Base-by-base conservation (phyloP, 2,797 vertebrate genomes). In the Neopelma chrysocephalum region DNA sequence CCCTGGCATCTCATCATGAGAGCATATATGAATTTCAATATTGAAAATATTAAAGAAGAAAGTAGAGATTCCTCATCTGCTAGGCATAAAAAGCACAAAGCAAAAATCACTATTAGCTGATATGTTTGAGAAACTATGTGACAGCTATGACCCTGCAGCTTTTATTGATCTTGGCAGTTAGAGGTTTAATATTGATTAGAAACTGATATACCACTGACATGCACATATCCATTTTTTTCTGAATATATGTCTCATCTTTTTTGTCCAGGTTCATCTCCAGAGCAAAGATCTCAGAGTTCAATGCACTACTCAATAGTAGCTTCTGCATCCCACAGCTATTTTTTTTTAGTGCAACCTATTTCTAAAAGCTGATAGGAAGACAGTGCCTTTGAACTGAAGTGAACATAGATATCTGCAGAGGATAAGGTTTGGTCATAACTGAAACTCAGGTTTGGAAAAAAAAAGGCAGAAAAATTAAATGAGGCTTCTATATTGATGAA, bases 151-250 rank as follows among this genome's bases (percentile, higher is more conserved):
- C 93, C 91, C 93, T 94, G 87, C 90, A 96, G 94, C 87, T 92
- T 71, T 93, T 97, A 97, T 96, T 97, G 97, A 96, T 96, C 88
- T 94, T 82, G 90, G 89, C 94, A 97, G 93, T 96, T 96, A 96
- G 87, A 89, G 90, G 91, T 95, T 97, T 97, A 89, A 71, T 97
- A 97, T 94, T 97, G 96, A 97, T 97, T 95, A 93, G 96, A 95
- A 97, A 96, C 93, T 95, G 96, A 97, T 96, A 96, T 94, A 95
- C 77, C 68, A 93, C 94, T 96, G 94, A 82, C 89, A 85, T 61
- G 66, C 87, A 94, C 88, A 69, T 93, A 96, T 90, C 95, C 76
- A 75, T 96, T 92, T 92, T 68, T 93, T 86, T 86, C 83, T 92
- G 77, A 93, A 96, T 89, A 87, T 85, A 68, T 69, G 45, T 61